Evolutionary conservation across 1,140 invertebrate species (phyloP), one percentile per base, ranked within the genome.

Genomic region (Prorops nasuta): DNA sequence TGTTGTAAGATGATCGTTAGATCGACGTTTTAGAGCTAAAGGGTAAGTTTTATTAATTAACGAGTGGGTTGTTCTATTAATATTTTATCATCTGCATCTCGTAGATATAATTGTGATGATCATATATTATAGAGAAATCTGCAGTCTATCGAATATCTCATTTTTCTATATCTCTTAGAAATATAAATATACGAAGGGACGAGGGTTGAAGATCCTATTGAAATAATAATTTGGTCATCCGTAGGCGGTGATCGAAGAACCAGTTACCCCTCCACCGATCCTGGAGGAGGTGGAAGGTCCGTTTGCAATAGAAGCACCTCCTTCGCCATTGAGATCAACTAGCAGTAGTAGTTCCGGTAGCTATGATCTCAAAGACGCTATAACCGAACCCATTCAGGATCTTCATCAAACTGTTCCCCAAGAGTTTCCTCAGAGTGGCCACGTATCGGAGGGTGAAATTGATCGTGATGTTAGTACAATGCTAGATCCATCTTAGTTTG

Each of bases 401-500:
- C 4, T 14, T 9, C 34, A 35, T 14, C 7, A 51, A 19, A 62
- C 64, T 24, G n/a, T n/a, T n/a, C n/a, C n/a, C n/a, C n/a, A n/a
- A n/a, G n/a, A n/a, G n/a, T n/a, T n/a, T n/a, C 42, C 64, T 18
- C 43, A 56, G 3, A 68, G 61, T 39, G 63, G 60, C 7, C 64
- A 64, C 32, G 48, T 63, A 19, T 63, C 66, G 2, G 72, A 69
- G 12, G 54, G 56, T n/a, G 72, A 76, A 32, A 49, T 70, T 21
- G 67, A 73, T 28, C 62, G 66, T 15, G 68, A 76, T 20, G 72
- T 74, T 60, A 66, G 65, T 71, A n/a, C 34, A 68, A 69, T 28
- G 58, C 64, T 0, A 81, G 81, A 44, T 84, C 83, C 19, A 66
- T 84, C 51, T 84, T 83, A 2, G 84, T 85, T 59, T 85, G 86